Base-by-base conservation (phyloP, 2,888 invertebrate species). In the Caenorhabditis auriculariae region DNA sequence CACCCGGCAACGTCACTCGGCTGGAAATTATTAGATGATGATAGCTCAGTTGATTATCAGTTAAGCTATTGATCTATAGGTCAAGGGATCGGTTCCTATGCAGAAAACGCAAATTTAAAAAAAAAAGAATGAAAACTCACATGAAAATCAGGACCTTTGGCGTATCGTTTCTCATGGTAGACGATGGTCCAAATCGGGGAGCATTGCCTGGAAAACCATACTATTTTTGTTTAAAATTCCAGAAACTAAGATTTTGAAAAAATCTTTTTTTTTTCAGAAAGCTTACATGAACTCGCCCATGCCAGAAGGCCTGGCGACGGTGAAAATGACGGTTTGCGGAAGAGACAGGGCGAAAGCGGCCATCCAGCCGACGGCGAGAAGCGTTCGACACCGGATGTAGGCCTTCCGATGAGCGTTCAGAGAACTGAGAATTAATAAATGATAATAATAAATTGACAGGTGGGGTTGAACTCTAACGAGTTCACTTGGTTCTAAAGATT, bases 311-410 rank as follows among this genome's bases (percentile, higher is more conserved):
- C 60, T 61, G n/a, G 73, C 57, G 4, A 75, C 67, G 3, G 69
- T 65, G 48, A 77, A 78, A 6, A 78, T 67, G 45, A 75, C 67
- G 5, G 62, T 60, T 47, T 78, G 77, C 7, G 78, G 78, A 4
- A 78, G 45, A 17, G 70, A 66, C 45, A 77, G 52, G 2, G 72
- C 15, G 29, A 69, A 66, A 0, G 78, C 76, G 17, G 55, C 42
- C 0, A 66, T 23, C 78, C 78, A 78, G 5, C 74, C 75, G 37
- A 65, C 49, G n/a, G 48, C 46, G 15, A 77, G 50, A 55, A 77
- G 61, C 21, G 56, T 64, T 27, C 69, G 65, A 50, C 70, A 70
- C 47, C 76, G 56, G 23, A 59, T 53, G 44, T 72, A 69, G 7
- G 74, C 70, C 21, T 54, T 48, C 17, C 60, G 56, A 17, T 72